These are phyloP conservation scores for Propithecus deckenii DNA, from an alignment of 2,797 vertebrate genomes.

Conservation along the genomic window DNA sequence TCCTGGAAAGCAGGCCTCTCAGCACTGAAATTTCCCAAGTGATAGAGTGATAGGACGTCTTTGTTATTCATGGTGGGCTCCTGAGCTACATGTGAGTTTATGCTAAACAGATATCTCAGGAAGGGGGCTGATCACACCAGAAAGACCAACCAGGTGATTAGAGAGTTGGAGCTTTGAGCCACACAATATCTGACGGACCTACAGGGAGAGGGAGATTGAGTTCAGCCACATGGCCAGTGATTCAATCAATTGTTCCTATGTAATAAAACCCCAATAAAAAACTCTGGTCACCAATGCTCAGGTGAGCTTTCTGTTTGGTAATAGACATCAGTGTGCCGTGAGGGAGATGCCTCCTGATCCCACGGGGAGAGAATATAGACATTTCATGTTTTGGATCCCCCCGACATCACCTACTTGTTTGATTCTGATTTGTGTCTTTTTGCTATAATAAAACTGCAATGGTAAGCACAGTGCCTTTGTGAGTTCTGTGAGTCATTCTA, in stretches of 20 bases:
- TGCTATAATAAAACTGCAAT: background rate
- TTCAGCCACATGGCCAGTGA: background rate
- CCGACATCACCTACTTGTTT: background rate
- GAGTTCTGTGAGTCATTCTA: background rate
- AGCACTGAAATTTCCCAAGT: background rate
- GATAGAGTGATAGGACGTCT: background rate
- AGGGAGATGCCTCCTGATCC: background rate
- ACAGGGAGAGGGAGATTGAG: background rate
- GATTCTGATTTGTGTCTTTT: background rate
- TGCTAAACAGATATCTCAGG: background rate
- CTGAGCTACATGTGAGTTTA: background rate
- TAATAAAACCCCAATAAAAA: background rate
- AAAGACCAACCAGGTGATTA: background rate
- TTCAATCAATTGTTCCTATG: background rate
- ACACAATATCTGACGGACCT: background rate
- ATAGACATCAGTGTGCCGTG: background rate
- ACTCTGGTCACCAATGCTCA: background rate
- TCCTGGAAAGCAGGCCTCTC: background rate
- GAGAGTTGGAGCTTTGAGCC: background rate
- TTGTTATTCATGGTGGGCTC: background rate
- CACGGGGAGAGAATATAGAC: fast-evolving
- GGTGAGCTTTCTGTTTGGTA: background rate
- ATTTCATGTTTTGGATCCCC: background rate
- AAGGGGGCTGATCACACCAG: background rate
- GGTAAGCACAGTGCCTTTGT: background rate